Conservation (phyloP, 2,113 vertebrate species). For the Pheucticus melanocephalus region DNA sequence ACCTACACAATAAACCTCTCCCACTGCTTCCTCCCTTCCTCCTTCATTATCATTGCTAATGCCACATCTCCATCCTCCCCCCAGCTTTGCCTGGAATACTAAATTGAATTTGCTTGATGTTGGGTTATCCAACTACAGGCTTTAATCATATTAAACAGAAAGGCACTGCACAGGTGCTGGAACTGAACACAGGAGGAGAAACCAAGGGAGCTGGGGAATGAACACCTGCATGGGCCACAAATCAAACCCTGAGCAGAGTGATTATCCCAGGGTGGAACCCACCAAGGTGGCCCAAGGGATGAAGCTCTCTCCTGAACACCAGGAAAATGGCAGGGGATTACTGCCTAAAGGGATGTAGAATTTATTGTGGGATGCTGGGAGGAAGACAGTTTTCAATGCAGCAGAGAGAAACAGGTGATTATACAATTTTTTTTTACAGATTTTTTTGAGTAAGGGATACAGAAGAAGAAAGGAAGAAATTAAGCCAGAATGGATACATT, state of each 20-base stretch:
- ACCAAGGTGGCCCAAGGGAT: background rate
- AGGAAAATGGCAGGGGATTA: background rate
- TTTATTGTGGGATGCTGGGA: background rate
- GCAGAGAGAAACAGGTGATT: background rate
- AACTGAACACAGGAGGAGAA: background rate
- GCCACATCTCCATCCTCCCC: background rate
- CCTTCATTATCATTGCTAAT: background rate
- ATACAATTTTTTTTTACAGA: background rate
- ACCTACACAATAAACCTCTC: background rate
- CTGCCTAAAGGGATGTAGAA: background rate
- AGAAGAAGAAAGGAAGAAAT: background rate
- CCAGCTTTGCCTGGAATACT: background rate
- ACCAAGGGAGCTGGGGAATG: background rate
- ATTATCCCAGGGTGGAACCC: background rate
- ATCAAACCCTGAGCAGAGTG: background rate
- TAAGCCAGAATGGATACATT: background rate
- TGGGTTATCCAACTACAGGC: background rate
- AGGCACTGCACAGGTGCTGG: background rate
- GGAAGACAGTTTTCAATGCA: background rate
- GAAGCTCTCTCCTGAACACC: background rate
- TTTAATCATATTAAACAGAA: background rate
- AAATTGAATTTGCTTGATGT: background rate
- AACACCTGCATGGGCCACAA: background rate
- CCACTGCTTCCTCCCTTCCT: background rate
- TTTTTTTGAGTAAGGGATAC: background rate